phyloP scores from a whole-genome alignment of 2,888 invertebrate genomes.

The Anodontia alba region DNA sequence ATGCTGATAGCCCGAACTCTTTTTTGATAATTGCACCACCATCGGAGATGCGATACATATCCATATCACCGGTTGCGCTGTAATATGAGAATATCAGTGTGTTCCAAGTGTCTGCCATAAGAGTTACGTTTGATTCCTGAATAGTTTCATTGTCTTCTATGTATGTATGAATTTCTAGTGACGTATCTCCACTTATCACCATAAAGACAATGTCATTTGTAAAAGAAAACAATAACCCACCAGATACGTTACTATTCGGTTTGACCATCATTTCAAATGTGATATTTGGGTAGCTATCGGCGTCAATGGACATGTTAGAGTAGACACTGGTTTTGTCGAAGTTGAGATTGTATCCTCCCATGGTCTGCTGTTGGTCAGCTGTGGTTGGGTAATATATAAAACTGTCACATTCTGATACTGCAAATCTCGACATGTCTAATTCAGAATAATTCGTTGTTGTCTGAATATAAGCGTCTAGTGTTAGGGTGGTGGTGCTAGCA shows the following conservation, averaged over 20 bases:
- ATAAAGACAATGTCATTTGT: constrained; percentile 58
- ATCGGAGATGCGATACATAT: constrained; percentile 64
- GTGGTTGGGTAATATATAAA: constrained; percentile 62
- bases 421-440: constrained; percentile 49
- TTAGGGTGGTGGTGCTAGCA: constrained; percentile 32
- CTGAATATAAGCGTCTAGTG: constrained; percentile 30
- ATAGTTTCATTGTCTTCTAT: constrained; percentile 27
- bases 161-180: constrained; percentile 54
- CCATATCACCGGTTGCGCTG: constrained; percentile 51
- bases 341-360: constrained; percentile 67
- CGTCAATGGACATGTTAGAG: constrained; percentile 48
- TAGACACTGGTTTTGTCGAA: constrained; percentile 60
- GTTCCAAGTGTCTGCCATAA: constrained; percentile 67
- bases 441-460: constrained; percentile 29
- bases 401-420: constrained; percentile 57
- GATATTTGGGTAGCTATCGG: constrained; percentile 38
- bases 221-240: constrained; percentile 66
- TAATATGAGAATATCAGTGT: constrained; percentile 69
- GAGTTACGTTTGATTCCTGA: constrained; percentile 49
- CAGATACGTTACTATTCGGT: constrained; percentile 34
- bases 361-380: constrained; percentile 50
- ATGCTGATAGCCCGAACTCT: constrained; percentile 35
- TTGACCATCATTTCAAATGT: constrained; percentile 68
- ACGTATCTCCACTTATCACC: constrained; percentile 45
- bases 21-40: constrained; percentile 48